Evolutionary conservation across 1,140 invertebrate genomes (phyloP), one percentile per base, ranked within the genome.

Genomic region (Listronotus bonariensis): DNA sequence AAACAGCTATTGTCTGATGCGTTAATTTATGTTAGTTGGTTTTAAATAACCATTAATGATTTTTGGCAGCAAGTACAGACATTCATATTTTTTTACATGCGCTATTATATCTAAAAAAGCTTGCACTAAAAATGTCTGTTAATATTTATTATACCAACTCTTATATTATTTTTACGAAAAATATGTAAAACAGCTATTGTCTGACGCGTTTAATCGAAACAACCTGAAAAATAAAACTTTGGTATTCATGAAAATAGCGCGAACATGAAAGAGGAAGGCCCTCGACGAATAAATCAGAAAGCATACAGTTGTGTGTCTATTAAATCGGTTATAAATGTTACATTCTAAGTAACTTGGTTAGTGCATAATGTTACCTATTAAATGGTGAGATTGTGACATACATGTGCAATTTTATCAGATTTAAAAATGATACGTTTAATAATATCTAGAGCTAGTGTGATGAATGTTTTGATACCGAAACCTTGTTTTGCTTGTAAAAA

Each of bases 211-310:
- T 58, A 58, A 58, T 58, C 31, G 56, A 48, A 51, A 51, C 58
- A 60, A 60, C 36, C 58, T 52, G 46, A 52, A 60, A 60, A 60
- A 60, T 60, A 40, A 45, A 48, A 31, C 58, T 52, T 38, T 51
- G 40, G 49, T 54, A 54, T 54, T 42, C 60, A 46, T 54, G 60
- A 55, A 63, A 63, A 53, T 55, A 42, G 60, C 51, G 41, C 52
- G 36, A 48, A 63, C 60, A 63, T 45, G 60, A 55, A 63, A 63
- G 53, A 63, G 60, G 60, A 54, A 63, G 60, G 60, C 32, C 60
- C 43, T 26, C 31, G 31, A 36, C 60, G 60, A 36, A 63, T 63
- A 63, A 63, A 63, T 63, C 60, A 63, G 60, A 55, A 63, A 54
- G 31, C 49, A 63, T 63, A 46, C 49, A 51, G 20, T 42, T 36